Conservation (phyloP, 2,113 vertebrate genomes). For the Benitochromis conjunctus region DNA sequence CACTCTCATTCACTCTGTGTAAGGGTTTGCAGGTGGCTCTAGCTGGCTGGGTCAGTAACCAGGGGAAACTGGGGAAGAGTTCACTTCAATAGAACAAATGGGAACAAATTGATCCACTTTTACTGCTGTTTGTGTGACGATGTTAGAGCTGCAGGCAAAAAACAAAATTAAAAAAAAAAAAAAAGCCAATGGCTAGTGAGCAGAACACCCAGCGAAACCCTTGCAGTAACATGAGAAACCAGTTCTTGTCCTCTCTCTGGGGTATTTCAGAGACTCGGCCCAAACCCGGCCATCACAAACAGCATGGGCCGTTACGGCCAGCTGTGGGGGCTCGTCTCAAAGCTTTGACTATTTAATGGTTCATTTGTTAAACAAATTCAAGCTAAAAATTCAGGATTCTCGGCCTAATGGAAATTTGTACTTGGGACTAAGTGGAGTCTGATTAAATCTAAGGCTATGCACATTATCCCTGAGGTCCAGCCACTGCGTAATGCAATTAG, state of each 20-base stretch:
- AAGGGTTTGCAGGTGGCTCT: slow-evolving; percentile 69
- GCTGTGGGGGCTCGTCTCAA: neutral
- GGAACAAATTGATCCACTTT: slow-evolving; percentile 65
- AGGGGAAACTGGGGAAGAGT: slow-evolving; percentile 73
- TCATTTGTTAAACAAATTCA: slow-evolving; percentile 20
- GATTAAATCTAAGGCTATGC: neutral
- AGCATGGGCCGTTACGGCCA: neutral
- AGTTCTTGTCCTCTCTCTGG: neutral
- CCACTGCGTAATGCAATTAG: neutral
- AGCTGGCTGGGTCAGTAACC: slow-evolving; percentile 64
- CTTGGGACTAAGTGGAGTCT: neutral
- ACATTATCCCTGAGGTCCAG: neutral
- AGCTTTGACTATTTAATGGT: neutral
- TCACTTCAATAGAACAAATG: slow-evolving; percentile 66
- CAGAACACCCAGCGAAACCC: slow-evolving; percentile 10
- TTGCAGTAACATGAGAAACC: neutral
- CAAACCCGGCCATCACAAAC: neutral
- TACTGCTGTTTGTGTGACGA: slow-evolving; percentile 40
- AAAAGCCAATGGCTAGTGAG: slow-evolving; percentile 18
- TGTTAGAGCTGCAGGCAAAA: slow-evolving; percentile 22
- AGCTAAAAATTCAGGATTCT: neutral
- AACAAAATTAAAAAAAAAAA: neutral
- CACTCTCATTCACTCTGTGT: slow-evolving; percentile 26
- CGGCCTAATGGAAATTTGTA: neutral
- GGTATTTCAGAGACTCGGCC: neutral